Conservation (phyloP, 2,888 invertebrate genomes). For the Lasioglossum figueresi region DNA sequence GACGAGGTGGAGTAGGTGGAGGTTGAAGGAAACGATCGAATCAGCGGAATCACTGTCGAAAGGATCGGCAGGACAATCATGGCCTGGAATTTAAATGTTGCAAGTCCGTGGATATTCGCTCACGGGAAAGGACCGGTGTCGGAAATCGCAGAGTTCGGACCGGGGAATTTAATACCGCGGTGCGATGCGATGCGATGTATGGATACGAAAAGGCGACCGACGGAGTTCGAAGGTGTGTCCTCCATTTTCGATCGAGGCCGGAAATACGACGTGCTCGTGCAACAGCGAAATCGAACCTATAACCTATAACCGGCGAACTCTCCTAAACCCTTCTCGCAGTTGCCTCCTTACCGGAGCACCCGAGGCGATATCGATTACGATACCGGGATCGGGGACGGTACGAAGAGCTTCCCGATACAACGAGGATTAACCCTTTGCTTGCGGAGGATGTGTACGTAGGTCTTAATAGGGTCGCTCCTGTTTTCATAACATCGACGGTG, state of each 20-base stretch:
- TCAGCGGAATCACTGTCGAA: constrained; percentile 72
- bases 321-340: constrained; percentile 13
- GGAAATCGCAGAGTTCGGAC: constrained; percentile 1
- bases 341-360: constrained; percentile 12
- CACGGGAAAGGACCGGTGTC: neutral
- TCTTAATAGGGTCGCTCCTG: constrained; percentile 14
- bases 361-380: constrained; percentile 24
- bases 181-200: neutral
- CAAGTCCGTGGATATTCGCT: constrained; percentile 28
- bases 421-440: constrained; percentile 21
- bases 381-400: constrained; percentile 4
- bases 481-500: constrained; percentile 7
- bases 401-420: constrained; percentile 17
- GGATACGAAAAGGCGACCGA: constrained; percentile 15
- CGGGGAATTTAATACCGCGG: constrained; percentile 34
- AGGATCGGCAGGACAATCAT: constrained; percentile 66
- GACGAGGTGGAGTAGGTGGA: neutral
- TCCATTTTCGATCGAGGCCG: constrained; percentile 5
- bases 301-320: constrained; percentile 12
- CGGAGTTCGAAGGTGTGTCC: neutral
- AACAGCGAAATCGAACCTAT: constrained; percentile 10
- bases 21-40: constrained; percentile 69
- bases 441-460: constrained; percentile 6
- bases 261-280: constrained; percentile 12
- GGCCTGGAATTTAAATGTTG: constrained; percentile 75